These are phyloP conservation scores for Enteromius thamalakanensis DNA, from an alignment of 2,797 vertebrate genomes.

Conservation along the genomic window DNA sequence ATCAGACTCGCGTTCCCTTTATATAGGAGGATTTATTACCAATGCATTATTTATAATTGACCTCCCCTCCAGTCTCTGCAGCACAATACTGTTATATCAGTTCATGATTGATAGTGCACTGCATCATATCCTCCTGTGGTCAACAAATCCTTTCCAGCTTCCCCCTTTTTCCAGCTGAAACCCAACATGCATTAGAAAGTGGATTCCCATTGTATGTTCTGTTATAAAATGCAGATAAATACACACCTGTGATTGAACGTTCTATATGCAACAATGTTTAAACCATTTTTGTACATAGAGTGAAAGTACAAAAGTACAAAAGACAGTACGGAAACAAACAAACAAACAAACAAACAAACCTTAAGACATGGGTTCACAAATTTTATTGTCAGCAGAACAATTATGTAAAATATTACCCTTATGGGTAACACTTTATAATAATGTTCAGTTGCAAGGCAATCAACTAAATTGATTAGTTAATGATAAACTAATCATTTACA, in stretches of 20 bases:
- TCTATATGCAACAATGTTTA: not conserved
- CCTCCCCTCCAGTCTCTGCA: constrained; percentile 29
- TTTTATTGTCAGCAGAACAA: not conserved
- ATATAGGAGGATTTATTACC: constrained; percentile 30
- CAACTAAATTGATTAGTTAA: no score
- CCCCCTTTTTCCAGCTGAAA: not conserved
- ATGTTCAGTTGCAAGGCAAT: no score
- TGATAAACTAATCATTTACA: no score
- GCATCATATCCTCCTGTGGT: constrained; percentile 30
- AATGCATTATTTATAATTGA: constrained; percentile 44
- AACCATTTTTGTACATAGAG: no score
- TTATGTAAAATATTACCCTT: no score
- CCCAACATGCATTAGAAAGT: not conserved
- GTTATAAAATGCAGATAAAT: not conserved
- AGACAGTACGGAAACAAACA: no score
- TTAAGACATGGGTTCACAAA: not conserved
- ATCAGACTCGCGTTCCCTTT: constrained; percentile 30
- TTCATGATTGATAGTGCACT: constrained; percentile 27
- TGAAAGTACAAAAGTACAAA: no score
- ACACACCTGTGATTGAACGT: not conserved
- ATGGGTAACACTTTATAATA: no score
- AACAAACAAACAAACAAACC: not conserved
- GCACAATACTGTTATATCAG: constrained; percentile 36
- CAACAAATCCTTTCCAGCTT: constrained; percentile 30
- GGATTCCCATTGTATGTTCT: not conserved